Evolutionary conservation across 2,888 invertebrate species (phyloP), one percentile per base, ranked within the genome.

Genomic region (Leptinotarsa peninsularis): DNA sequence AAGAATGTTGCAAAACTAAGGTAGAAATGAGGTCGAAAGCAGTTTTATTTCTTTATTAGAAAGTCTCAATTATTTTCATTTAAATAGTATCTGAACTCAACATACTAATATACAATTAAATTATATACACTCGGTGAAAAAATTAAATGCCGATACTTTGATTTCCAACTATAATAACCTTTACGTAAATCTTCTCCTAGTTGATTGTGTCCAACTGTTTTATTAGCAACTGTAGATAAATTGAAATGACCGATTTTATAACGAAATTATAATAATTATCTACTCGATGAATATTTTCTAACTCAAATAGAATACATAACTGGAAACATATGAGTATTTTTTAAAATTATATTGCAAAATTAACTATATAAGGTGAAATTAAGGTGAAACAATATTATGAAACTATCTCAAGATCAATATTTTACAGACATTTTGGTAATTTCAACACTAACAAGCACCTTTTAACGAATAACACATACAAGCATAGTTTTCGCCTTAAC

Each of bases 401-500:
- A 54, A 54, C n/a, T 54, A 54, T 23, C 27, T 63, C 33, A 33
- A 3, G 5, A 27, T 63, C 4, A 58, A 58, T 14, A 58, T n/a
- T 33, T n/a, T 27, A 14, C 14, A 58, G 18, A 43, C 17, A 63
- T n/a, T n/a, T 33, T 33, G 33, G 33, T 27, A n/a, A 17, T 27
- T n/a, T n/a, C 17, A 63, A 63, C 27, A 33, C 63, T 33, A 63
- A 63, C 33, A 43, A 63, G 33, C 63, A 33, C 21, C n/a, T 33
- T 63, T 43, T 58, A 58, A 63, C 63, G 3, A 33, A 27, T 17
- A 27, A 63, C 33, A 63, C 63, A 63, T n/a, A 43, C 33, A 63
- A 43, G 18, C 23, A 58, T 58, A 63, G 63, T 63, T 17, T 63
- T 21, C 58, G 27, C 33, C 63, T 63, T 33, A 63, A 63, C 17